These are phyloP conservation scores for Orycteropus afer DNA, from an alignment of 2,113 vertebrate genomes.

Conservation along the genomic window DNA sequence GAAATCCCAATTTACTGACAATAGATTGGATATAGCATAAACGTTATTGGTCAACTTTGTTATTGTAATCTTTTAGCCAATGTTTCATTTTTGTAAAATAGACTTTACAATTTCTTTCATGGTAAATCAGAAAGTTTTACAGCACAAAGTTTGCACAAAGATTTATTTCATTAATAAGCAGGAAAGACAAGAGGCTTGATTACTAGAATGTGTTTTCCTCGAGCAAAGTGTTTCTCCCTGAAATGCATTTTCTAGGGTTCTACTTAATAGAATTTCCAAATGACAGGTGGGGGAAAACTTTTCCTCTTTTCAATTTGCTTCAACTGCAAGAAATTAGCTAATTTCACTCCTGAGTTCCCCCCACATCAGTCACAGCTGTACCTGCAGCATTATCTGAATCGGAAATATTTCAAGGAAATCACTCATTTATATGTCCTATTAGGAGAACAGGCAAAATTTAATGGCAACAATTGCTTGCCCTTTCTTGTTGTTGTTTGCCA, in stretches of 20 bases:
- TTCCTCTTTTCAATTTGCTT: conserved; percentile 70
- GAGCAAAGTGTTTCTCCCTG: conserved; percentile 35
- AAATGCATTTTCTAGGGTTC: conserved; percentile 23
- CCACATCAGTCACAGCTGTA: conserved; percentile 64
- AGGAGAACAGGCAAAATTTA: conserved; percentile 33
- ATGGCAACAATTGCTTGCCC: not conserved
- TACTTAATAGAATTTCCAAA: conserved; percentile 57
- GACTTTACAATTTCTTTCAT: not conserved
- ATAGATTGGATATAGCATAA: not conserved
- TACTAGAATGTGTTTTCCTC: not conserved
- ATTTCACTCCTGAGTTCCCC: conserved; percentile 65
- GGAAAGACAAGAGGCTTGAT: conserved; percentile 50
- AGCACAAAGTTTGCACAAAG: not conserved
- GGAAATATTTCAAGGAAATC: conserved; percentile 60
- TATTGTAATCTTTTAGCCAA: not conserved
- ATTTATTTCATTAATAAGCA: conserved; percentile 58
- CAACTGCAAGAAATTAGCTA: conserved; percentile 71
- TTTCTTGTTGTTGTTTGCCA: too few species aligned
- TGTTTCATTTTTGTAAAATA: not conserved
- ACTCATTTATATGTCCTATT: conserved; percentile 46
- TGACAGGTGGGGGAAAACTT: conserved; percentile 64
- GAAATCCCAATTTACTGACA: conserved; percentile 1
- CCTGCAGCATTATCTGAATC: conserved; percentile 57
- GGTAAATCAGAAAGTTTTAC: not conserved
- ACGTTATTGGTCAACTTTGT: not conserved